Percentiles rank a stretch among this genome's conserved stretches.
These are phyloP conservation scores for Forbesichthys agassizii DNA, from an alignment of 2,113 vertebrate genomes.

Conservation along the genomic window DNA sequence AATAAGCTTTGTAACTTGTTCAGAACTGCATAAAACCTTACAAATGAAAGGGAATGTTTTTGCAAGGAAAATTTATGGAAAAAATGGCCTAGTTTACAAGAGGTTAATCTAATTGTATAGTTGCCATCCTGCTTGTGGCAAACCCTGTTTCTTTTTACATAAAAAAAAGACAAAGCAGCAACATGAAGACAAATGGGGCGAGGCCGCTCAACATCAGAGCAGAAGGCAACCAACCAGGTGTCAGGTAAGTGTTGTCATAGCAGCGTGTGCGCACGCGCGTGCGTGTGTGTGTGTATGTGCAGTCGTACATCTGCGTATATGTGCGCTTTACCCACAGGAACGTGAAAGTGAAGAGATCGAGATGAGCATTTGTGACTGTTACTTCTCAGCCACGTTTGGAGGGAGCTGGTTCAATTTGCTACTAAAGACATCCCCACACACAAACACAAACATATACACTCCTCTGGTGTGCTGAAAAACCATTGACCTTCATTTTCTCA, in stretches of 20 bases:
- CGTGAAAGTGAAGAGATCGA: constrained; percentile 55
- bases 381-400: constrained; percentile 51
- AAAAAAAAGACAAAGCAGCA: no score
- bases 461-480: constrained; percentile 54
- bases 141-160: no score
- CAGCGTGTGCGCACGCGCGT: constrained; percentile 2
- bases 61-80: no score
- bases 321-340: constrained; percentile 30
- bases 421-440: neutral
- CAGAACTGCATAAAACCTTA: no score
- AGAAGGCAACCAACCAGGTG: neutral
- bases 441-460: constrained; percentile 3
- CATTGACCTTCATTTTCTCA: constrained; percentile 73
- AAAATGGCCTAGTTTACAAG: no score
- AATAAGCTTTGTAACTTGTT: no score
- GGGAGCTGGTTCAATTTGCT: constrained; percentile 70
- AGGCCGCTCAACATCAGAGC: neutral
- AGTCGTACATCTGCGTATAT: neutral
- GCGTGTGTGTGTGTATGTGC: neutral
- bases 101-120: neutral
- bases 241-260: constrained; percentile 16
- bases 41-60: no score
- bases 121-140: no score
- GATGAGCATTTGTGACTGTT: constrained; percentile 68
- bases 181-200: no score